A percentile compares a stretch with the other conserved stretches of the same genome.
These are phyloP conservation scores for Acromyrmex heyeri DNA, from an alignment of 1,140 invertebrate species.

Conservation along the genomic window DNA sequence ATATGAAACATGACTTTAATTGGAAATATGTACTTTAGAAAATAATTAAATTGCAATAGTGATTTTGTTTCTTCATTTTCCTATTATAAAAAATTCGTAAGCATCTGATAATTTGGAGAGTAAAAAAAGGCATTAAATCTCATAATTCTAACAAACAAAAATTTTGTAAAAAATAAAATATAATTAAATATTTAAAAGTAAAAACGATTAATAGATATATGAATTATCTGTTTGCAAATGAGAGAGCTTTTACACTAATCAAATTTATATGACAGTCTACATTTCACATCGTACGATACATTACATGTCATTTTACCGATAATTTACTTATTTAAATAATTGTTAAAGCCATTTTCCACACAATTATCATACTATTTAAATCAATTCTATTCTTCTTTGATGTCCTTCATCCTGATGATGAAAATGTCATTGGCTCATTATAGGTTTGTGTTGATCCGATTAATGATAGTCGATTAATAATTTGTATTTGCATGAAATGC, in stretches of 20 bases:
- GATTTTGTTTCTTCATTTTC: background rate
- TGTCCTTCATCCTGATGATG: constrained; percentile 16
- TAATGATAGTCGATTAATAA: background rate
- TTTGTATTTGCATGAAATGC: constrained; percentile 21
- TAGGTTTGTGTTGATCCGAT: constrained; percentile 1
- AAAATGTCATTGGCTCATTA: constrained; percentile 50
- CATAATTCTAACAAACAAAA: background rate
- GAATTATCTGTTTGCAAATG: constrained; percentile 6
- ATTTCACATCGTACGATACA: constrained; percentile 7
- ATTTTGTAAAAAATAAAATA: background rate
- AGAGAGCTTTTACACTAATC: constrained; percentile 14
- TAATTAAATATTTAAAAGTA: background rate
- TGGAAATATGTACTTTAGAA: background rate
- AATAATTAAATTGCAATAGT: background rate
- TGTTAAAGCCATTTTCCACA: constrained; percentile 38
- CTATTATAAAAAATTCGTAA: background rate
- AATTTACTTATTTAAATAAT: constrained; percentile 58
- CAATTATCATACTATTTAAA: constrained; percentile 50
- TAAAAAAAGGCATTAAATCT: background rate
- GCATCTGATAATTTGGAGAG: background rate
- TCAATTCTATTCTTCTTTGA: constrained; percentile 55
- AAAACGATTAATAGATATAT: background rate
- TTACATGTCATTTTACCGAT: constrained; percentile 47
- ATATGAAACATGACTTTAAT: background rate
- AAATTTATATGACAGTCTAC: constrained; percentile 42